Evolutionary conservation across 2,888 invertebrate genomes (phyloP).

Genomic region (Mycalesis mineus): DNA sequence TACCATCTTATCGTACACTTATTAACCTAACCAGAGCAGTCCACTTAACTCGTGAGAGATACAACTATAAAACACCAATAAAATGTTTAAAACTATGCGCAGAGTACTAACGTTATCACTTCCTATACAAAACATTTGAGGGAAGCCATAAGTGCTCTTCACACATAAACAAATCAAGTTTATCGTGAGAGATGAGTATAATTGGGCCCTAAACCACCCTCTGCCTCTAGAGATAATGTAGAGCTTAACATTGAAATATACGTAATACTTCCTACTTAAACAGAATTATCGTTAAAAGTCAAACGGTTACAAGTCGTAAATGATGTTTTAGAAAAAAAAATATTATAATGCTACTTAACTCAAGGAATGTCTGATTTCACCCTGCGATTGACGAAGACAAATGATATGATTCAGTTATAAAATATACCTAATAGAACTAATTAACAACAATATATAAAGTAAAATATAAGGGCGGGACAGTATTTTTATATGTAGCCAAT

Average conservation of each 20-base stretch:
- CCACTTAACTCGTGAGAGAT: slow-evolving; percentile 10
- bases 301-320: not conserved
- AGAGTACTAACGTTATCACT: slow-evolving; percentile 4
- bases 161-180: slow-evolving; percentile 27
- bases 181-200: slow-evolving; percentile 19
- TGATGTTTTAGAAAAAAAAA: too few relatives aligned
- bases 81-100: not conserved
- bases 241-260: not conserved
- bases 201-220: slow-evolving; percentile 18
- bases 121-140: slow-evolving; percentile 8
- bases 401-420: too few relatives aligned
- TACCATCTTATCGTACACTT: not conserved
- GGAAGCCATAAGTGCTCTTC: slow-evolving; percentile 23
- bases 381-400: too few relatives aligned
- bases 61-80: slow-evolving; percentile 6
- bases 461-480: too few relatives aligned
- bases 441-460: too few relatives aligned
- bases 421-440: too few relatives aligned
- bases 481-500: too few relatives aligned
- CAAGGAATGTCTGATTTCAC: too few relatives aligned
- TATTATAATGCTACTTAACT: too few relatives aligned
- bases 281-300: slow-evolving; percentile 3
- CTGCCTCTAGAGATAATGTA: slow-evolving; percentile 12
- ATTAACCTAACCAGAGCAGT: not conserved
- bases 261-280: not conserved